These are phyloP conservation scores for Jacana jacana DNA, from an alignment of 2,113 vertebrate genomes.

Conservation along the genomic window DNA sequence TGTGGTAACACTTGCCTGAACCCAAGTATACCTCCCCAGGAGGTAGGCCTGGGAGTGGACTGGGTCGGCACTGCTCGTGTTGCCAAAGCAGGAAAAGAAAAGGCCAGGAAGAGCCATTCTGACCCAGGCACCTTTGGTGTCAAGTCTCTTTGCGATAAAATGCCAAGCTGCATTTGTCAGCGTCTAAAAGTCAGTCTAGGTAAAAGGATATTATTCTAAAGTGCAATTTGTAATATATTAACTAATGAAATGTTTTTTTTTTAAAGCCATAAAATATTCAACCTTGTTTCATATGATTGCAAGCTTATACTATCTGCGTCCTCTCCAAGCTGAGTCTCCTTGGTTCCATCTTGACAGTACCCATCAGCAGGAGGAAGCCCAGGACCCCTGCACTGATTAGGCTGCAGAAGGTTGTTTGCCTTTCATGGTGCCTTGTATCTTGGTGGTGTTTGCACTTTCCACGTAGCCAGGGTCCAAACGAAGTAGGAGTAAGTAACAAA, in stretches of 20 bases:
- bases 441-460: background rate
- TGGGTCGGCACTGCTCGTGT: background rate
- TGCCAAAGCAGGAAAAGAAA: background rate
- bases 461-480: rapidly evolving
- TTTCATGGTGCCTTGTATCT: background rate
- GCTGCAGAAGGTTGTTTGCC: background rate
- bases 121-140: background rate
- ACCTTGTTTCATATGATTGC: background rate
- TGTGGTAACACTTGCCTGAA: background rate
- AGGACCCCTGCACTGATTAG: rapidly evolving
- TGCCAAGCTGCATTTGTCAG: background rate
- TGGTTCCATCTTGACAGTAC: background rate
- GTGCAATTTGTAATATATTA: background rate
- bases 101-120: background rate
- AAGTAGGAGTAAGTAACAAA: too few relatives aligned
- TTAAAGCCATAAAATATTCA: background rate
- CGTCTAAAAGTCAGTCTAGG: background rate
- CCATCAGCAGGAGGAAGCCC: background rate
- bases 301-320: background rate
- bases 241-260: background rate
- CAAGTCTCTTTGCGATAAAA: background rate
- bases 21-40: background rate
- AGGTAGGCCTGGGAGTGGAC: background rate
- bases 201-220: background rate
- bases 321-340: background rate